These are phyloP conservation scores for Folsomia candida DNA, from an alignment of 2,888 invertebrate genomes.

Conservation along the genomic window DNA sequence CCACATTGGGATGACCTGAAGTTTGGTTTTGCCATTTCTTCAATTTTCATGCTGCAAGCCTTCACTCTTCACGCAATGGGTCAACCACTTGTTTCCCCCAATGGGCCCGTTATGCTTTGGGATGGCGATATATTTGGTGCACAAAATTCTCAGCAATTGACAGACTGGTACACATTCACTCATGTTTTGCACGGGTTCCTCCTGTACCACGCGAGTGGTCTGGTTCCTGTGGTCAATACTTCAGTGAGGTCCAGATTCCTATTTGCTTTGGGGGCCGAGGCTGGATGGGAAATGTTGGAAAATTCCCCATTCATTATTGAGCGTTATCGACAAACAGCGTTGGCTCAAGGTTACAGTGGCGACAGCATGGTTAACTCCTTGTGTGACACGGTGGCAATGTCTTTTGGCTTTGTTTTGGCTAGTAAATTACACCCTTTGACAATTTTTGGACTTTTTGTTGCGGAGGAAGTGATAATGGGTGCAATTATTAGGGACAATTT, in stretches of 20 bases:
- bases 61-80: background rate
- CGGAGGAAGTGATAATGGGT: no score
- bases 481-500: no score
- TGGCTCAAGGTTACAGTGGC: constrained; percentile 18
- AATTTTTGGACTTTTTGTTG: no score
- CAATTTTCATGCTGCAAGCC: background rate
- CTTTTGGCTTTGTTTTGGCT: no score
- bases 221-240: background rate
- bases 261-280: background rate
- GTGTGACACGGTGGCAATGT: constrained; percentile 15
- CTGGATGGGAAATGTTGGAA: constrained; percentile 14
- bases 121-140: background rate
- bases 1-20: no score
- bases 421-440: no score
- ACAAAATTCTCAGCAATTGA: constrained; percentile 13
- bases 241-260: background rate
- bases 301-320: constrained; percentile 17
- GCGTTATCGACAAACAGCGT: constrained; percentile 12
- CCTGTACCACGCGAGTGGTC: background rate
- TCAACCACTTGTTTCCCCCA: background rate
- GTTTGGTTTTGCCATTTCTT: background rate
- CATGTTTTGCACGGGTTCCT: constrained; percentile 16
- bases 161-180: constrained; percentile 19
- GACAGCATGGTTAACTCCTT: constrained; percentile 18
- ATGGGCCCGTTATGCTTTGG: constrained; percentile 8